phyloP scores from a whole-genome alignment of 2,888 invertebrate species.

The Lutraria lutraria region DNA sequence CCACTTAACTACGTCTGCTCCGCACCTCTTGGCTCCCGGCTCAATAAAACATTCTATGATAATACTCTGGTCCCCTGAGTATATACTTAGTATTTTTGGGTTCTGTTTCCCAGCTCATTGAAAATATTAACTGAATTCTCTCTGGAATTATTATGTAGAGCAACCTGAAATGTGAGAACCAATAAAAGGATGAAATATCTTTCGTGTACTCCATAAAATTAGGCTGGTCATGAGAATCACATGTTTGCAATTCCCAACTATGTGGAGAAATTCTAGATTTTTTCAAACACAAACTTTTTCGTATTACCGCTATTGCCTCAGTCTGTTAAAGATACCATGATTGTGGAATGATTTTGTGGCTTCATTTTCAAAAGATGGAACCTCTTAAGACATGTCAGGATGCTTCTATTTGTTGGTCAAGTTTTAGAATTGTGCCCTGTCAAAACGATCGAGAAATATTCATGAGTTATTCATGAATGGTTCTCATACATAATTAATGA shows the following conservation, averaged over 20 bases:
- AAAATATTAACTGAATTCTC: conserved; percentile 4
- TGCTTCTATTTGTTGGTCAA: too few relatives aligned
- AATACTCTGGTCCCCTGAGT: too few relatives aligned
- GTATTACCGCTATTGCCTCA: too few relatives aligned
- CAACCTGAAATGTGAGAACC: background rate
- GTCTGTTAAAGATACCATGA: too few relatives aligned
- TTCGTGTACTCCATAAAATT: background rate
- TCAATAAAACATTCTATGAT: background rate
- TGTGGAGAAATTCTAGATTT: background rate
- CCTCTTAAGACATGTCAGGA: too few relatives aligned
- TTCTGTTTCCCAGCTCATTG: background rate
- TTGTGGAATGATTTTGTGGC: too few relatives aligned
- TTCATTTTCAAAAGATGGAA: too few relatives aligned
- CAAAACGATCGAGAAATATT: too few relatives aligned
- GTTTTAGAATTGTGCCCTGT: too few relatives aligned
- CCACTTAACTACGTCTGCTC: conserved; percentile 13
- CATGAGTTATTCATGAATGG: too few relatives aligned
- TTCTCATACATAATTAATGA: too few relatives aligned
- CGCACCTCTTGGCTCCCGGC: background rate
- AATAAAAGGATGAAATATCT: background rate
- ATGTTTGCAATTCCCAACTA: background rate
- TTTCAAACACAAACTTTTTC: background rate
- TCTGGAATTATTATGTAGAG: background rate
- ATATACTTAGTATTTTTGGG: too few relatives aligned
- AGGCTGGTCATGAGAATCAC: background rate